Evolutionary conservation across 2,113 vertebrate species (phyloP).

Genomic region (Climacteris rufus): DNA sequence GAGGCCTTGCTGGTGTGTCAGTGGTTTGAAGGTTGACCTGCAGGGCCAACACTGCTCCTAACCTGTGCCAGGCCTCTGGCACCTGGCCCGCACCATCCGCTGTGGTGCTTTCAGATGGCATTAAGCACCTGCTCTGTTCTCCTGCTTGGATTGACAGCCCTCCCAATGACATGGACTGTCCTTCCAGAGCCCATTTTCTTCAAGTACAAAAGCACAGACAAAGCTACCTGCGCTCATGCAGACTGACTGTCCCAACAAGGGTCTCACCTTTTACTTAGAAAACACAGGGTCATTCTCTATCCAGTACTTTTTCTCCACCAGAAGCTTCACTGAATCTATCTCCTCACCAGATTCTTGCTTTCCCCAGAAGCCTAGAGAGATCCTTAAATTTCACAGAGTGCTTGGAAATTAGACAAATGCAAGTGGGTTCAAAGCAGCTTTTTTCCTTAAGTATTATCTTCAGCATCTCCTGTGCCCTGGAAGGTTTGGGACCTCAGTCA

Average conservation of each 20-base stretch:
- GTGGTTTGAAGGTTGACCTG: neutral
- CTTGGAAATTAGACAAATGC: neutral
- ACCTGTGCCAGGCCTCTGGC: neutral
- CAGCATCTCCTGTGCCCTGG: neutral
- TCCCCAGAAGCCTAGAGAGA: neutral
- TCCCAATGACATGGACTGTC: neutral
- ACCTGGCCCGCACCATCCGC: accelerated
- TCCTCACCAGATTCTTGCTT: neutral
- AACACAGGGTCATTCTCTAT: neutral
- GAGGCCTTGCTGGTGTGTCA: neutral
- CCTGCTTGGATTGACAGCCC: neutral
- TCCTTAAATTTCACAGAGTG: neutral
- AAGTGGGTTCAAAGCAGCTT: neutral
- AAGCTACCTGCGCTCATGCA: neutral
- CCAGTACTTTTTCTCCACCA: neutral
- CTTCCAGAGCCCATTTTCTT: neutral
- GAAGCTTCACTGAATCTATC: neutral
- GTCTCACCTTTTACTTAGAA: neutral
- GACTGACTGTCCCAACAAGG: neutral
- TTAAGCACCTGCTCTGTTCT: neutral
- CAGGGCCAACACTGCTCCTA: neutral
- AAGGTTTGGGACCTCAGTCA: neutral
- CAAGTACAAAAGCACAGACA: neutral
- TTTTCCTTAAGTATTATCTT: neutral
- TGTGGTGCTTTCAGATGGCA: neutral